A percentile compares a stretch with the other conserved stretches of the same genome.
Evolutionary conservation across 2,888 invertebrate genomes (phyloP).

Genomic region (Cephus runcator): DNA sequence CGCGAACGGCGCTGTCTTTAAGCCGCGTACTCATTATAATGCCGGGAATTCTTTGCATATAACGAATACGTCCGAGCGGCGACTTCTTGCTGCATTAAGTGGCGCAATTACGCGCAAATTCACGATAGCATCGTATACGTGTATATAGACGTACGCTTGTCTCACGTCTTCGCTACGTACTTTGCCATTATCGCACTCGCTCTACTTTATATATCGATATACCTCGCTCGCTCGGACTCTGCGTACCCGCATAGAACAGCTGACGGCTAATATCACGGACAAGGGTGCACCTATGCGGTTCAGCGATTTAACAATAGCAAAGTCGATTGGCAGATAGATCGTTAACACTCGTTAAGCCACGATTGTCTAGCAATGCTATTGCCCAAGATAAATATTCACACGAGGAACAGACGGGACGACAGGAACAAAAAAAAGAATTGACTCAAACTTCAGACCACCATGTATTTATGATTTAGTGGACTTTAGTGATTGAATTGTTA

Average conservation of each 20-base stretch:
- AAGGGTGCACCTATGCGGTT: background rate
- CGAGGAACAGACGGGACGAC: background rate
- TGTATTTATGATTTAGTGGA: too few relatives aligned
- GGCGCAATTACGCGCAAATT: constrained; percentile 28
- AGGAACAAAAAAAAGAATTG: background rate
- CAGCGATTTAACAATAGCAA: background rate
- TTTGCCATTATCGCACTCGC: background rate
- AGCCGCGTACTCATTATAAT: constrained; percentile 41
- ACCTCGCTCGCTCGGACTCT: background rate
- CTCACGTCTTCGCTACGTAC: background rate
- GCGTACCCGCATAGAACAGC: background rate
- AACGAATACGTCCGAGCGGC: constrained; percentile 34
- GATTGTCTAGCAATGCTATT: background rate
- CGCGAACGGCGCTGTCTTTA: constrained; percentile 16
- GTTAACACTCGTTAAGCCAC: background rate
- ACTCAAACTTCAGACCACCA: background rate
- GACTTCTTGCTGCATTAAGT: constrained; percentile 22
- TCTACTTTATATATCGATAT: background rate
- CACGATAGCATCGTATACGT: constrained; percentile 2
- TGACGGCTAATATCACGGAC: background rate
- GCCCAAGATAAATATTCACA: background rate
- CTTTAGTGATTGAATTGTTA: too few relatives aligned
- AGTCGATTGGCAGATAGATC: background rate
- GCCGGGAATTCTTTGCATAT: constrained; percentile 36
- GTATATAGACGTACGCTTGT: background rate